A percentile compares a stretch with the other conserved stretches of the same genome.
Evolutionary conservation across 2,113 vertebrate species (phyloP).

Genomic region (Chloropsis hardwickii): DNA sequence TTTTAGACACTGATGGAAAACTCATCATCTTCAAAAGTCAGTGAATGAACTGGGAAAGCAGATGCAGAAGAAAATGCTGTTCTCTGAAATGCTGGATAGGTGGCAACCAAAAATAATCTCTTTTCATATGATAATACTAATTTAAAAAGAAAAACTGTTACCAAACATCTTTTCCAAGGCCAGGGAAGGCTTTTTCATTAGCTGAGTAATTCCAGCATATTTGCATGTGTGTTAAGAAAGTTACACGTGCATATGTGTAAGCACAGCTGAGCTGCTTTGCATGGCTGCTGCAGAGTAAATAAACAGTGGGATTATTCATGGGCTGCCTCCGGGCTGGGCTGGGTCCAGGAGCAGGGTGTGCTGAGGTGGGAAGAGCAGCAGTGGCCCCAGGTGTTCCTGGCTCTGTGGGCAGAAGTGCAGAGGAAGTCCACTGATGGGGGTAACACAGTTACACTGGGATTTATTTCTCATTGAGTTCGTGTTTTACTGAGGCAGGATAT

Average conservation of each 20-base stretch:
- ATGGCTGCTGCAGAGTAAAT: not conserved
- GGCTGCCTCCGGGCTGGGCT: not conserved
- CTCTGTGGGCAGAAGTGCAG: not conserved
- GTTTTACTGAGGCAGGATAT: not conserved
- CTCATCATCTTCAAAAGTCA: not conserved
- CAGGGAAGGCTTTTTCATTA: not conserved
- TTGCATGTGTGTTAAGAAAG: not conserved
- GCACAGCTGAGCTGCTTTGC: not conserved
- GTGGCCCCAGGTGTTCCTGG: not conserved
- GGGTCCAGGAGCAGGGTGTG: not conserved
- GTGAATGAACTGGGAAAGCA: not conserved
- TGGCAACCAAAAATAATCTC: not conserved
- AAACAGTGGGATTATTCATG: not conserved
- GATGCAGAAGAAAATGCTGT: not conserved
- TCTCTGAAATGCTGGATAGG: not conserved
- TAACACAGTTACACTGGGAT: rapidly evolving
- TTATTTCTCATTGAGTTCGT: not conserved
- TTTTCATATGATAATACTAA: not conserved
- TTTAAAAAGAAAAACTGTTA: not conserved
- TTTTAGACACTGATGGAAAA: not conserved
- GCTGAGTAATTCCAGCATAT: not conserved
- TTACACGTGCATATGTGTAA: not conserved
- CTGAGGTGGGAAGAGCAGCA: not conserved
- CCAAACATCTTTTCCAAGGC: not conserved
- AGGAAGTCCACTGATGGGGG: not conserved